Base-by-base conservation (phyloP, 2,888 invertebrate genomes). In the Sympetrum striolatum region DNA sequence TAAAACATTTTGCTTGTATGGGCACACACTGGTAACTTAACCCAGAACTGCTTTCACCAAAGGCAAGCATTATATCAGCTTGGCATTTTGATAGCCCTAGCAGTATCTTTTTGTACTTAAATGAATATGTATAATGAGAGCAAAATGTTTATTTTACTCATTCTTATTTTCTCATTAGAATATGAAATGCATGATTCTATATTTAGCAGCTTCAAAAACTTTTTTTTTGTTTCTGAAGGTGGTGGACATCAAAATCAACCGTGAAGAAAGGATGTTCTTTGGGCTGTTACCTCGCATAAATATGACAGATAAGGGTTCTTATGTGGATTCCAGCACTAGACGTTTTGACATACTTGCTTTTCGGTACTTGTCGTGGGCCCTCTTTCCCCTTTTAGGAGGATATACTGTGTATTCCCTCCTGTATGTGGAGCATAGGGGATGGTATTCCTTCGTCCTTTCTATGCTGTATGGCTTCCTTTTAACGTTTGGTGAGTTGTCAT, bases 391-490 rank as follows among this genome's bases (percentile, higher is more conserved):
- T 82, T 95, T 99, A 80, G 95, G 96, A 81, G 97, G 98, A n/a
- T 99, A 99, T 94, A 98, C 98, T 25, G 95, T 98, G 79, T 99
- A 99, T 94, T 99, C 99, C 0, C 94, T 99, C 80, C 94, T 99
- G 91, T 99, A 99, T 94, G 96, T 97, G 92, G 99, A 99, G 94
- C 99, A 99, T 94, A 98, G 98, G 94, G 99, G 99, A 92, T 99
- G 99, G 99, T 99, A 99, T 94, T 99, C 99, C 18, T 99, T 98
- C 95, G 96, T 99, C 64, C 95, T 99, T 53, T 97, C 97, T 93
- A 98, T 99, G 97, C 95, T 99, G 91, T 99, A 99, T 94, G 99
- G 99, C 90, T 99, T 99, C 94, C 95, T 99, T 91, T 95, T 99
- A 91, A 99, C 99, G 2, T 99, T 99, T 94, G 95, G 94, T 94